A percentile compares a stretch with the other conserved stretches of the same genome.
Conservation (phyloP, 1,140 invertebrate genomes). For the Drosophila hydei region DNA sequence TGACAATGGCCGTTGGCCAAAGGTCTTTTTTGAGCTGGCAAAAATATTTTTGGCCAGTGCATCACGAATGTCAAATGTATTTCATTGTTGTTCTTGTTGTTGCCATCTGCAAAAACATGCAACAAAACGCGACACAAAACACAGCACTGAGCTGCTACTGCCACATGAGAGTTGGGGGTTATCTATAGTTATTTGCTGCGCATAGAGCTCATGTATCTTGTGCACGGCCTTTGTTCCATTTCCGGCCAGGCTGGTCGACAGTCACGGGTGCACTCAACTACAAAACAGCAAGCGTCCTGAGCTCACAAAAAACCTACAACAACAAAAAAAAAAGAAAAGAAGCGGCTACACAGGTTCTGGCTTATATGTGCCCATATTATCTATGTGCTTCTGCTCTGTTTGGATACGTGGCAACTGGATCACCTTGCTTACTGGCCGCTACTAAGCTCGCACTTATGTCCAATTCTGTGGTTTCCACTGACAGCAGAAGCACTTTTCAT, state of each 20-base stretch:
- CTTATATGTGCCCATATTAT: background rate
- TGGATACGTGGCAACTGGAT: conserved; percentile 9
- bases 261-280: conserved; percentile 29
- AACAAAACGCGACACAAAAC: conserved; percentile 34
- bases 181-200: conserved; percentile 18
- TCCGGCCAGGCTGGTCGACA: conserved; percentile 28
- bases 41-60: conserved; percentile 42
- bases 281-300: conserved; percentile 11
- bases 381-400: background rate
- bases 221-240: conserved; percentile 34
- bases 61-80: conserved; percentile 36
- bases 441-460: conserved; percentile 19
- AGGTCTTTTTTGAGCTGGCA: conserved; percentile 32
- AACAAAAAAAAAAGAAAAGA: background rate
- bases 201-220: conserved; percentile 17
- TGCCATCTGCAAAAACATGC: conserved; percentile 30
- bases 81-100: conserved; percentile 29
- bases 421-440: conserved; percentile 29
- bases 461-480: conserved; percentile 15
- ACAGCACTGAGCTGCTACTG: conserved; percentile 27
- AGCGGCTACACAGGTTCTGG: background rate
- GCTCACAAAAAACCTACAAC: background rate
- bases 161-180: background rate
- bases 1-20: conserved; percentile 41
- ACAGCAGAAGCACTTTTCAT: conserved; percentile 18